Evolutionary conservation across 2,113 vertebrate genomes (phyloP).

Genomic region (Mobula hypostoma): DNA sequence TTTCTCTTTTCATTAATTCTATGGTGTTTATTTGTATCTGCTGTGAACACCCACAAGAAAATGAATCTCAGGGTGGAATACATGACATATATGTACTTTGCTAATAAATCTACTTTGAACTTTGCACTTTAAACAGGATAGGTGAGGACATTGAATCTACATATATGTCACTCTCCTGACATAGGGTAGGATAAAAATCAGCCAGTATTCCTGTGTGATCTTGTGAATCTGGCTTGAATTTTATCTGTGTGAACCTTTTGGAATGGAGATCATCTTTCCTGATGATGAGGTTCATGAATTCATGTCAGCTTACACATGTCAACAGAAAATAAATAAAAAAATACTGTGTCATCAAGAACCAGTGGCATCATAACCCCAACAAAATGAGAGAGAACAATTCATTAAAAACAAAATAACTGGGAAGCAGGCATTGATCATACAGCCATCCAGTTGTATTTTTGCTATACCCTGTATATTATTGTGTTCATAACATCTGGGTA

Average conservation of each 20-base stretch:
- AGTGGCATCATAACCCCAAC: background rate
- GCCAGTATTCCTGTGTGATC: background rate
- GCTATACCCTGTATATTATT: background rate
- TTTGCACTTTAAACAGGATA: too few relatives aligned
- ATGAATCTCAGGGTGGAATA: too few relatives aligned
- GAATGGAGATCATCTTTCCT: background rate
- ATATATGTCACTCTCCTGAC: background rate
- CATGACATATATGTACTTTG: too few relatives aligned
- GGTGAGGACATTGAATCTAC: background rate
- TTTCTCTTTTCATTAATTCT: too few relatives aligned
- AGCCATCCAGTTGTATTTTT: background rate
- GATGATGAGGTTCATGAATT: background rate
- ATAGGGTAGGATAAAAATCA: background rate
- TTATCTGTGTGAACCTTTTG: background rate
- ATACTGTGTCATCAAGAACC: background rate
- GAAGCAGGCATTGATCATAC: background rate
- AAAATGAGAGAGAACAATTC: background rate
- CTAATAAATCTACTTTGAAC: too few relatives aligned
- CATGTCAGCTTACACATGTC: background rate
- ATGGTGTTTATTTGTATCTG: too few relatives aligned
- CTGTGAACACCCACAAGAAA: too few relatives aligned
- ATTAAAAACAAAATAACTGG: background rate
- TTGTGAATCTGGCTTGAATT: background rate
- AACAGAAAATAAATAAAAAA: background rate
- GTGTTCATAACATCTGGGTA: background rate